Evolutionary conservation across 2,888 invertebrate genomes (phyloP).

Genomic region (Alentia gelatinosa): DNA sequence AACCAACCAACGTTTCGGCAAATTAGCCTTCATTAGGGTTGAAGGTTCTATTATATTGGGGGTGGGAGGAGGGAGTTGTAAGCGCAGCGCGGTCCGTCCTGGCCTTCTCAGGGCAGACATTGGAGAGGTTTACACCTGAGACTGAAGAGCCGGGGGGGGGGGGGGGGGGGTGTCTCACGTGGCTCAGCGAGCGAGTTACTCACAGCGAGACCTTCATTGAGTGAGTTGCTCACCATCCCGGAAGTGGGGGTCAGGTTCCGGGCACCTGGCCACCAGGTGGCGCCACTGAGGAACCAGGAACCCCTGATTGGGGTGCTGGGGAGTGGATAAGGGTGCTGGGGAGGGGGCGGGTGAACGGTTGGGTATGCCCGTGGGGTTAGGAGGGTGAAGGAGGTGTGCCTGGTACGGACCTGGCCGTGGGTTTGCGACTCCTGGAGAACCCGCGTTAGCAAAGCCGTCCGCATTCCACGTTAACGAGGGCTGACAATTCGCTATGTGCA

Average conservation of each 20-base stretch:
- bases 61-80: too few species aligned
- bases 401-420: neutral
- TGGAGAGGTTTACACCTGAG: too few species aligned
- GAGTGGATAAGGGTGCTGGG: neutral
- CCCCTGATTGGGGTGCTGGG: neutral
- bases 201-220: too few species aligned
- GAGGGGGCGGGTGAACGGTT: neutral
- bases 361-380: neutral
- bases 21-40: too few species aligned
- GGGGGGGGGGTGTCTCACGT: neutral
- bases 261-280: constrained; percentile 9
- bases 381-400: neutral
- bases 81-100: too few species aligned
- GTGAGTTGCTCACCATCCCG: neutral
- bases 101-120: too few species aligned
- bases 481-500: neutral
- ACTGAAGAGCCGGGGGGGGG: neutral
- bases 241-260: constrained; percentile 14
- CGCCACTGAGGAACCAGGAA: neutral
- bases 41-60: too few species aligned
- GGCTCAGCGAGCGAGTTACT: neutral
- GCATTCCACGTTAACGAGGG: neutral
- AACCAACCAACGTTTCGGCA: too few species aligned
- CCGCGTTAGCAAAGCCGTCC: too few species aligned
- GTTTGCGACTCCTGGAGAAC: too few species aligned